phyloP scores from a whole-genome alignment of 1,140 invertebrate species.

The Halesus radiatus region DNA sequence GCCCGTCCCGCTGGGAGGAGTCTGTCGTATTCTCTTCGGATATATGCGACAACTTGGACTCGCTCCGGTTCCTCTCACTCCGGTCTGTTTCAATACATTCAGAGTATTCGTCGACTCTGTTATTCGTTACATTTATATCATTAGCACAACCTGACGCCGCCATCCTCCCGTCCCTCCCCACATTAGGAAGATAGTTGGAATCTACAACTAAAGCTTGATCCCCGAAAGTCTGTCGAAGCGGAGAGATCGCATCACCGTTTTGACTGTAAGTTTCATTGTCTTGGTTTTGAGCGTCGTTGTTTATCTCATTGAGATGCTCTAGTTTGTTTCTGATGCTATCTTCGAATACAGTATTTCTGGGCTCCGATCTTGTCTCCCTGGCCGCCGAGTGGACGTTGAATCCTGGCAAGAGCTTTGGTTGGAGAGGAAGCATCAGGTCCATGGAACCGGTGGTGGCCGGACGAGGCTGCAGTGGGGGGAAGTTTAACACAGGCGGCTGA shows the following conservation, averaged over 20 bases:
- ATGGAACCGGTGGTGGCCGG: slow-evolving; percentile 76
- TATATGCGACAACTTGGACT: slow-evolving; percentile 52
- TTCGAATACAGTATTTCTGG: slow-evolving; percentile 48
- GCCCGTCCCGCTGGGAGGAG: slow-evolving; percentile 42
- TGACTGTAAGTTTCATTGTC: slow-evolving; percentile 1
- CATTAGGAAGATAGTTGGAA: not conserved
- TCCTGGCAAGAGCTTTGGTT: slow-evolving; percentile 74
- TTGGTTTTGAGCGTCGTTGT: slow-evolving; percentile 26
- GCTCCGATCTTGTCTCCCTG: slow-evolving; percentile 50
- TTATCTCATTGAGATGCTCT: slow-evolving; percentile 49
- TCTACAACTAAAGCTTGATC: not conserved
- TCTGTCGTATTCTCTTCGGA: slow-evolving; percentile 54
- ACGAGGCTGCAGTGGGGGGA: slow-evolving; percentile 74
- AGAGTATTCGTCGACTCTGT: not conserved
- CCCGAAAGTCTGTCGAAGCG: not conserved
- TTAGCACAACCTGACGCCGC: not conserved
- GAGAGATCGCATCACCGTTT: slow-evolving; percentile 19
- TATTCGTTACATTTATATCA: not conserved
- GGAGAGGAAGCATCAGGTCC: slow-evolving; percentile 75
- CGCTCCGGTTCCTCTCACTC: slow-evolving; percentile 36
- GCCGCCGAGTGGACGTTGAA: slow-evolving; percentile 55
- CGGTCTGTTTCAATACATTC: not conserved
- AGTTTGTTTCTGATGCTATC: slow-evolving; percentile 48
- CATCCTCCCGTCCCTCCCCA: not conserved
- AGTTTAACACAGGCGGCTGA: slow-evolving; percentile 67